These are phyloP conservation scores for Cygnus olor DNA, from an alignment of 2,797 vertebrate species.

Conservation along the genomic window DNA sequence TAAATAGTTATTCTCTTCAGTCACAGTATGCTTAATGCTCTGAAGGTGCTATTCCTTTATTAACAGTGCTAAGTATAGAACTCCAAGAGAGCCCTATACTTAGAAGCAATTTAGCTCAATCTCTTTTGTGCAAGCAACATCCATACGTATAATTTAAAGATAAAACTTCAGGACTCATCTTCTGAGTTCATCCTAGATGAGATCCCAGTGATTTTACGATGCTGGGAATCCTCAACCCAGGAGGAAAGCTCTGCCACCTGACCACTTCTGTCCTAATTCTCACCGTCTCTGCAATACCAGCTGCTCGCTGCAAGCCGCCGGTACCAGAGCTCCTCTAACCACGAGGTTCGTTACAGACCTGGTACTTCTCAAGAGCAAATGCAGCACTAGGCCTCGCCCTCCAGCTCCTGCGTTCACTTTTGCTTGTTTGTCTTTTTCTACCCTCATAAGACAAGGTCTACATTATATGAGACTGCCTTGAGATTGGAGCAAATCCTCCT, in stretches of 20 bases:
- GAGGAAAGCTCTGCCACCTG: not conserved
- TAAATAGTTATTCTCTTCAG: not conserved
- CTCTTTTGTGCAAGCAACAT: slow-evolving; percentile 13
- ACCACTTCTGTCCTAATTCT: not conserved
- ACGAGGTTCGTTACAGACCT: not conserved
- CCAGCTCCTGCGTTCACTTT: not conserved
- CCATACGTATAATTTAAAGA: not conserved
- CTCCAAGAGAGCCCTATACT: slow-evolving; percentile 27
- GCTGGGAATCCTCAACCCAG: not conserved
- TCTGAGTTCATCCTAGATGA: not conserved
- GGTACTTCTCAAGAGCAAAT: not conserved
- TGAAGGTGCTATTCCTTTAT: not conserved
- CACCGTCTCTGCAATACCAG: not conserved
- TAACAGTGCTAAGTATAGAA: slow-evolving; percentile 29
- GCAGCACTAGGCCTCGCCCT: not conserved
- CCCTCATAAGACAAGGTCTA: not conserved
- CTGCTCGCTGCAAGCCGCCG: fast-evolving
- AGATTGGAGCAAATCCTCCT: not conserved
- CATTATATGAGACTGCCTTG: not conserved
- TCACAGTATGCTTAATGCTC: not conserved
- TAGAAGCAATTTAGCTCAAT: slow-evolving; percentile 15
- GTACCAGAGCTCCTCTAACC: not conserved
- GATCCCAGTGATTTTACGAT: not conserved
- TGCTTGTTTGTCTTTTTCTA: not conserved
- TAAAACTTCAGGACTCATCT: slow-evolving; percentile 2